These are phyloP conservation scores for Epinotia brunnichana DNA, from an alignment of 2,888 invertebrate species.

Conservation along the genomic window DNA sequence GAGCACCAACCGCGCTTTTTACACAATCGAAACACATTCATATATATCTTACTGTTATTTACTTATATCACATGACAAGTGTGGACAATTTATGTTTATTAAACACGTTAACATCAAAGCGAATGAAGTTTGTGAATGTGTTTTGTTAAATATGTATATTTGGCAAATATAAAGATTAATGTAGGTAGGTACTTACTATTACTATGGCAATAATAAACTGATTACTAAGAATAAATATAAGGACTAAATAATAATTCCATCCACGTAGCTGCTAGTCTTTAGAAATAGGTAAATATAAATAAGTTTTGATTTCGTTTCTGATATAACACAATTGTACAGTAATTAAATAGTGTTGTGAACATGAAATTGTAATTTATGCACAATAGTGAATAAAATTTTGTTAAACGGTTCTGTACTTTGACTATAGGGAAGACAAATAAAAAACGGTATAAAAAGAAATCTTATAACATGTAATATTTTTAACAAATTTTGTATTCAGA, in stretches of 20 bases:
- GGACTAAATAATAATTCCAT: slow-evolving; percentile 43
- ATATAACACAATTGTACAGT: slow-evolving; percentile 25
- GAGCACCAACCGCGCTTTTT: too few species aligned
- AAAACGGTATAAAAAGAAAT: background rate
- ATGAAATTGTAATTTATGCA: slow-evolving; percentile 32
- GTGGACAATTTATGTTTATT: background rate
- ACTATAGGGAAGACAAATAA: slow-evolving; percentile 7
- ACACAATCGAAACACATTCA: background rate
- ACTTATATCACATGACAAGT: background rate
- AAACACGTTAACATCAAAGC: background rate
- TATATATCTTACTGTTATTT: background rate
- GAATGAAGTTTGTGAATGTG: background rate
- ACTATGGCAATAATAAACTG: slow-evolving; percentile 28
- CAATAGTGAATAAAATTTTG: slow-evolving; percentile 33
- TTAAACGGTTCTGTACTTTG: slow-evolving; percentile 18
- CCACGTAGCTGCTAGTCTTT: slow-evolving; percentile 59
- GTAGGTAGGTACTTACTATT: background rate
- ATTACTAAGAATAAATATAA: slow-evolving; percentile 44
- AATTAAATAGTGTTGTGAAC: slow-evolving; percentile 12
- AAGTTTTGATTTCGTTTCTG: background rate
- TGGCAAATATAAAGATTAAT: slow-evolving; percentile 14
- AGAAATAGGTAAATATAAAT: slow-evolving; percentile 45
- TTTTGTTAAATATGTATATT: background rate
- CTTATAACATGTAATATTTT: slow-evolving; percentile 42
- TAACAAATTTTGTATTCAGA: slow-evolving; percentile 49